These are phyloP conservation scores for Globicephala melas DNA, from an alignment of 2,113 vertebrate species.

Conservation along the genomic window DNA sequence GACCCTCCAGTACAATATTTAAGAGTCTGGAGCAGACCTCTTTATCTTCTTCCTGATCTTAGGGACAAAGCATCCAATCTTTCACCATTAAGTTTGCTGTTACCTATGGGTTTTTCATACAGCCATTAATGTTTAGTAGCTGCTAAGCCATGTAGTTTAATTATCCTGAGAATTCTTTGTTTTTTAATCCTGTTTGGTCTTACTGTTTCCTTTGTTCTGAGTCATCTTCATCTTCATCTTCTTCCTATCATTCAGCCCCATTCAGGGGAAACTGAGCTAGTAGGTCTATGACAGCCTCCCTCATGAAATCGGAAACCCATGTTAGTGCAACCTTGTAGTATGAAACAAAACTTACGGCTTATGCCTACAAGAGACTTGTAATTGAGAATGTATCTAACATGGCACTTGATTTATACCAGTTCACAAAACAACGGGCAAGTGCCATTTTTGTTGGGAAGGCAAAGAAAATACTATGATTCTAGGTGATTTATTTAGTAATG, in stretches of 20 bases:
- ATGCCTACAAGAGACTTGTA: neutral
- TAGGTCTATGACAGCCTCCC: neutral
- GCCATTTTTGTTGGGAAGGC: neutral
- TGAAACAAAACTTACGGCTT: neutral
- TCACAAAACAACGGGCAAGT: neutral
- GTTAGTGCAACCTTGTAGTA: neutral
- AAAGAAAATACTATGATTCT: neutral
- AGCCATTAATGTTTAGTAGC: neutral
- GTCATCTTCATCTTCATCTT: neutral
- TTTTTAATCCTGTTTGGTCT: neutral
- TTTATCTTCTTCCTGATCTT: neutral
- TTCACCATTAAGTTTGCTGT: neutral
- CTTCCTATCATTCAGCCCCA: neutral
- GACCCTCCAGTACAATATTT: neutral
- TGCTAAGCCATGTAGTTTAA: neutral
- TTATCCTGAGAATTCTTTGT: neutral
- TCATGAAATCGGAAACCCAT: neutral
- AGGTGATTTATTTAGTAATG: neutral
- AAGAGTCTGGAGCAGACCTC: neutral
- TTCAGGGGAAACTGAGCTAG: neutral
- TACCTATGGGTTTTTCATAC: neutral
- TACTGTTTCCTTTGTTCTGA: neutral
- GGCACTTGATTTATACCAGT: neutral
- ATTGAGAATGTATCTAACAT: neutral
- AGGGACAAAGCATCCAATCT: neutral